Conservation (phyloP, 2,888 invertebrate genomes). For the Pheosia tremula region DNA sequence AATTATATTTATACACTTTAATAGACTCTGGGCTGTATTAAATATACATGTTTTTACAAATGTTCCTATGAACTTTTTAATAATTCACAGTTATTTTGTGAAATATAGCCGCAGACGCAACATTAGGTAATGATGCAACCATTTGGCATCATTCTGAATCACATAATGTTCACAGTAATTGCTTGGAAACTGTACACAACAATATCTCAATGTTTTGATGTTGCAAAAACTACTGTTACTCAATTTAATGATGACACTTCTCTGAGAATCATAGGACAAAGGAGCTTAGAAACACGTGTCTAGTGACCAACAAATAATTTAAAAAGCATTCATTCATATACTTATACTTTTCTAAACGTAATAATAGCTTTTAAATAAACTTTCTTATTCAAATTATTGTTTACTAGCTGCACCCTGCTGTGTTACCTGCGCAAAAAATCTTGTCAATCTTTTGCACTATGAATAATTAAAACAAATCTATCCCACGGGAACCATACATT, state of each 20-base stretch:
- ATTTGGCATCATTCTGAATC: slow-evolving; percentile 1
- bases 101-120: background rate
- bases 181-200: background rate
- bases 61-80: slow-evolving; percentile 16
- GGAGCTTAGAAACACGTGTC: no score
- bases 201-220: background rate
- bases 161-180: slow-evolving; percentile 5
- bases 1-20: background rate
- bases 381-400: no score
- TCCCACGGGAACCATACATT: no score
- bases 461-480: no score
- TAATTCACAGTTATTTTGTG: slow-evolving; percentile 15
- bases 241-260: background rate
- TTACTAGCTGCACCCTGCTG: no score
- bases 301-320: no score
- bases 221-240: background rate
- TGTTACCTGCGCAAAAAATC: no score
- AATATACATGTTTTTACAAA: background rate
- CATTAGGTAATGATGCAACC: background rate
- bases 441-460: no score
- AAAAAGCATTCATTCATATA: no score
- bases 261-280: background rate
- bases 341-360: no score
- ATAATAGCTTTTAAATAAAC: no score
- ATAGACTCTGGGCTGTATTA: background rate